Evolutionary conservation across 2,888 invertebrate genomes (phyloP), one percentile per base, ranked within the genome.

Genomic region (Sarcophaga caerulescens): DNA sequence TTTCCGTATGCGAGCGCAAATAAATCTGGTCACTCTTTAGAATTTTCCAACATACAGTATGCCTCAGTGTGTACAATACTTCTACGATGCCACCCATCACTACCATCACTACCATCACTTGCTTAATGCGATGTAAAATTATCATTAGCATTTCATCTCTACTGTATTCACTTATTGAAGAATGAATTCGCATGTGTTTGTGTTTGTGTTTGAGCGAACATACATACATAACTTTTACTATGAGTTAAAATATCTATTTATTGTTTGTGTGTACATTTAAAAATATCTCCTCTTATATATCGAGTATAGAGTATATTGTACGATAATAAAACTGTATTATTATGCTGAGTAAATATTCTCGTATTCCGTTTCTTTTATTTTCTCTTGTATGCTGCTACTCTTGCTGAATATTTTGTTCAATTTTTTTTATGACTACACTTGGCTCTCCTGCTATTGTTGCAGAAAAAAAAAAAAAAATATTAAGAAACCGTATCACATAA

Each of bases 101-200:
- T 63, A 23, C 21, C 17, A 19, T 45, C 21, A 25, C 62, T 25
- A 23, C 21, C 17, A 19, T 45, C 21, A 25, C 62, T 25, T 68
- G 47, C n/a, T 52, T 59, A 68, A 62, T 73, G 59, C 66, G 60
- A n/a, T 83, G 71, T 73, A 73, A 73, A 73, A 78, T 83, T 77
- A 73, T 78, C 63, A 78, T 83, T 78, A 83, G 77, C 68, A 74
- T 78, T 74, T 68, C 47, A 68, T 62, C 47, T 62, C 12, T 69
- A 57, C 52, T 57, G 14, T 65, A 8, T 44, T n/a, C 63, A 21
- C 45, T n/a, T 52, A 60, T 10, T 23, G n/a, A 4, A 35, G 25
- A n/a, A 70, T 25, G 25, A 25, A 21, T n/a, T 17, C 17, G 21
- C 10, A 60, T 69, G 8, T 69, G 23, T 62, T 45, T 44, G 65